Conservation (phyloP, 37 sponge, comb jelly and placozoan species). For the Ephydatia muelleri region DNA sequence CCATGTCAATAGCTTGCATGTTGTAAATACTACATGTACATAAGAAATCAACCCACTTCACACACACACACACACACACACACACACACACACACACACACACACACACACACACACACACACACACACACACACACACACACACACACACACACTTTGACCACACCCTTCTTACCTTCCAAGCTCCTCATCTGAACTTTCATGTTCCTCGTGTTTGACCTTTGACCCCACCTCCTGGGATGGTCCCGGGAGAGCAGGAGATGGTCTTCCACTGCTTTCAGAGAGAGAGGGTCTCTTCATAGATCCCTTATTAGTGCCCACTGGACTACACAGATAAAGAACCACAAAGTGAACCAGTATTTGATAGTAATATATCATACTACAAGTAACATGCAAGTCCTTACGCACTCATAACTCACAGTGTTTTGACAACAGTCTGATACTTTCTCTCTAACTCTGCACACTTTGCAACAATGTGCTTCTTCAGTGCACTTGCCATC, state of each 20-base stretch:
- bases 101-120: no score
- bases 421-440: conserved; percentile 26
- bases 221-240: not conserved
- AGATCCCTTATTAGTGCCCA: not conserved
- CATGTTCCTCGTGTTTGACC: not conserved
- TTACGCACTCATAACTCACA: not conserved
- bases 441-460: conserved; percentile 53
- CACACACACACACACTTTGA: no score
- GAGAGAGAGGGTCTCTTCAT: conserved; percentile 3
- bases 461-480: conserved; percentile 45
- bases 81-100: no score
- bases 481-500: conserved; percentile 53
- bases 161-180: no score
- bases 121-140: no score
- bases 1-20: no score
- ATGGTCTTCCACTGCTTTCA: conserved; percentile 1
- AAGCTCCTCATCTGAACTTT: no score
- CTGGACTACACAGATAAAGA: not conserved
- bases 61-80: not conserved
- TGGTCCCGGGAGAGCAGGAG: not conserved
- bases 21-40: no score
- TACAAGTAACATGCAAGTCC: not conserved
- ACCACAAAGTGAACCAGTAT: no score
- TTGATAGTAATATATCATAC: no score
- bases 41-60: no score